Conservation (phyloP, 2,888 invertebrate genomes). For the Stenodera caucasica region DNA sequence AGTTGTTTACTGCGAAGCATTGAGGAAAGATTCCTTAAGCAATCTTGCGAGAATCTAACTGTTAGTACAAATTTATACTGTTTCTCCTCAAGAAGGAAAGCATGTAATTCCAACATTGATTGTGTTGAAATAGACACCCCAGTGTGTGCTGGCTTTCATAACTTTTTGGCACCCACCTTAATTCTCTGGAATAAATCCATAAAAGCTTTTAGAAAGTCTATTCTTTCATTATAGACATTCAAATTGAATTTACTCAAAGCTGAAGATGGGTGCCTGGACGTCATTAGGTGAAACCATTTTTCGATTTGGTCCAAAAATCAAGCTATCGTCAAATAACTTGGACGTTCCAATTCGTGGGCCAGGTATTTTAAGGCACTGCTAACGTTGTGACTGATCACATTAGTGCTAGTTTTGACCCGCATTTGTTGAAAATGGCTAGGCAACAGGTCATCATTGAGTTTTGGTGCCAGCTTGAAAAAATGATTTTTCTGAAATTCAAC, state of each 20-base stretch:
- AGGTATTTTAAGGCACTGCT: too few species aligned
- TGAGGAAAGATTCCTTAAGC: slow-evolving; percentile 31
- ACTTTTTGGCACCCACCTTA: slow-evolving; percentile 18
- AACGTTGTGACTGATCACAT: too few species aligned
- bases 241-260: slow-evolving; percentile 29
- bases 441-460: too few species aligned
- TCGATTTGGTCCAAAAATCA: slow-evolving; percentile 34
- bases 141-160: slow-evolving; percentile 33
- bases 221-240: slow-evolving; percentile 20
- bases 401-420: too few species aligned
- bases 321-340: too few species aligned
- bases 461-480: too few species aligned
- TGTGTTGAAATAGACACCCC: slow-evolving; percentile 28
- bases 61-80: slow-evolving; percentile 31
- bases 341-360: too few species aligned
- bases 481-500: too few species aligned
- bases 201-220: slow-evolving; percentile 27
- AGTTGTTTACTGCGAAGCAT: slow-evolving; percentile 28
- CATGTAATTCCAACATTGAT: slow-evolving; percentile 29
- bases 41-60: slow-evolving; percentile 32
- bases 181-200: slow-evolving; percentile 20
- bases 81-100: slow-evolving; percentile 22
- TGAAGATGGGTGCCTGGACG: slow-evolving; percentile 27
- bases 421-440: too few species aligned
- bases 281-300: slow-evolving; percentile 36